Evolutionary conservation across 1,140 invertebrate genomes (phyloP).

Genomic region (Drosophila dunni): DNA sequence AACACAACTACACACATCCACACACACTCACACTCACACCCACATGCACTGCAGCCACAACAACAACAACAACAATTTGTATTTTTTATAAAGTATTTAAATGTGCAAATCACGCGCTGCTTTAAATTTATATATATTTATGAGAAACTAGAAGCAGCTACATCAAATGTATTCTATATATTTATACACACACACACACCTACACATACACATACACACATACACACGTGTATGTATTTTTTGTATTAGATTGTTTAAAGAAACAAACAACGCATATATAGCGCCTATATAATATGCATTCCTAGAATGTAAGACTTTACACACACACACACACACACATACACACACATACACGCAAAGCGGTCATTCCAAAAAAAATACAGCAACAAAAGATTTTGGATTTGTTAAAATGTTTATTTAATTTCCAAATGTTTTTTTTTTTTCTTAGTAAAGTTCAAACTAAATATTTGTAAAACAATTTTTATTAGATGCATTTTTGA

Average conservation of each 20-base stretch:
- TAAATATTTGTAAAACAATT: too few species aligned
- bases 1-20: constrained; percentile 14
- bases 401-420: too few species aligned
- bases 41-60: constrained; percentile 48
- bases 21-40: constrained; percentile 26
- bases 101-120: constrained; percentile 51
- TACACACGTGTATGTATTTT: constrained; percentile 38
- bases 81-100: constrained; percentile 79
- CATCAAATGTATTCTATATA: constrained; percentile 63
- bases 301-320: constrained; percentile 60
- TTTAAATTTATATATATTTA: constrained; percentile 13
- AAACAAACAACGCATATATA: constrained; percentile 20
- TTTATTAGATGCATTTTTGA: too few species aligned
- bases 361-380: constrained; percentile 62
- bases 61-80: constrained; percentile 59
- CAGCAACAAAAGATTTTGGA: not conserved
- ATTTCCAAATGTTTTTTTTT: too few species aligned
- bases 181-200: constrained; percentile 40
- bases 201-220: constrained; percentile 10
- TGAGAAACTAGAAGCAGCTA: constrained; percentile 6
- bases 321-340: constrained; percentile 19
- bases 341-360: constrained; percentile 32
- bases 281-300: constrained; percentile 57
- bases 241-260: constrained; percentile 31
- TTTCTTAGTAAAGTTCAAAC: too few species aligned